Conservation (phyloP, 1,140 invertebrate genomes). For the Planococcus citri region DNA sequence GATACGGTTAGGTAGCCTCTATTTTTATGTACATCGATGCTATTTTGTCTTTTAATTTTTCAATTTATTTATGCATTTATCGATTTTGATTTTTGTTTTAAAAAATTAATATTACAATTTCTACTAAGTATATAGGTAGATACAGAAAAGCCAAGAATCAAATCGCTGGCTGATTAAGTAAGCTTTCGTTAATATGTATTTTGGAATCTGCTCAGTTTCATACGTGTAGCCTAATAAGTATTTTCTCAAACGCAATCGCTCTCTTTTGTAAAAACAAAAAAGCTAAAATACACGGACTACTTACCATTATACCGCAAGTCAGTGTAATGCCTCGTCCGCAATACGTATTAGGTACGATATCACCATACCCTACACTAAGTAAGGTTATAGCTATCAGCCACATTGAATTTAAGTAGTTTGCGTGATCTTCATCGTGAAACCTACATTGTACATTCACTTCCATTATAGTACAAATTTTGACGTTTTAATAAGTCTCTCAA, state of each 20-base stretch:
- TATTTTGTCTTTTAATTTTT: no score
- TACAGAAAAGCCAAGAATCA: not conserved
- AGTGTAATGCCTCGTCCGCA: constrained; percentile 83
- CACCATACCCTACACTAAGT: constrained; percentile 65
- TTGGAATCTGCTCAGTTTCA: not conserved
- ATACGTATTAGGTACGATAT: constrained; percentile 90
- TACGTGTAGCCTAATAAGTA: no score
- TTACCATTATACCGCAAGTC: constrained; percentile 85
- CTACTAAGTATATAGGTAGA: no score
- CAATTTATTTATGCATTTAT: no score
- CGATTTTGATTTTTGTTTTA: no score
- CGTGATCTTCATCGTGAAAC: constrained; percentile 75
- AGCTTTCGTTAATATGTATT: not conserved
- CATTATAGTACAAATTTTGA: not conserved
- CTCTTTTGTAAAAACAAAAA: not conserved
- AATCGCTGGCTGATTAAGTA: not conserved
- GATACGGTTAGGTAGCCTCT: no score
- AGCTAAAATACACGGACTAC: constrained; percentile 35
- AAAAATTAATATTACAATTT: no score
- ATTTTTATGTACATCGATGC: no score
- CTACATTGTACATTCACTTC: constrained; percentile 36
- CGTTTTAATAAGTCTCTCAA: not conserved
- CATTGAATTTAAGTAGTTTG: constrained; percentile 83
- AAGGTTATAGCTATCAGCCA: constrained; percentile 86
- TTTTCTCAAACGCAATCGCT: not conserved